Evolutionary conservation across 1,140 invertebrate species (phyloP), one percentile per base, ranked within the genome.

Genomic region (Brachionus angularis): DNA sequence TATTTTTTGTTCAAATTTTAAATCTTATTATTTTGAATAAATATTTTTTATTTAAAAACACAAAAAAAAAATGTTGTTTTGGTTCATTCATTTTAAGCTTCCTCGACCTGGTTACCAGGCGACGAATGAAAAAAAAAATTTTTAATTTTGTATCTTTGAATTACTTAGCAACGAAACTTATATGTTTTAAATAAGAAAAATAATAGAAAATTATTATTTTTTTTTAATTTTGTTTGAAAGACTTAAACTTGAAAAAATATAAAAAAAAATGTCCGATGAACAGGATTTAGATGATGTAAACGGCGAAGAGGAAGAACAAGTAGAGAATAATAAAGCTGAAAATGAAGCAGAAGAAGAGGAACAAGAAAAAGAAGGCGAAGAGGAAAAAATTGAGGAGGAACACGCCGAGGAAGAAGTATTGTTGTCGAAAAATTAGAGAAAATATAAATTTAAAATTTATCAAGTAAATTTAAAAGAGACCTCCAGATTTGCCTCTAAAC

Each of bases 401-500:
- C 73, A 72, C 36, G 73, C 72, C 29, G 75, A 75, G 44, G 75
- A 75, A 72, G 72, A 74, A 70, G 73, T 52, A 25, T 74, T 58
- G 36, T n/a, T 12, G 18, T 2, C 2, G 14, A 58, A 58, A 36
- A 58, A 42, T 36, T 58, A 4, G 72, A 75, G 25, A 73, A 75
- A 58, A 72, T 71, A 52, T 47, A 44, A 5, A 7, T 21, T 29
- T 25, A 23, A 27, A 25, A 34, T 42, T 23, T 39, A 27, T 23
- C n/a, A 61, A 49, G 23, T 8, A 36, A 25, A 47, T 47, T 47
- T n/a, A 23, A 21, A 39, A 81, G 79, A 76, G 77, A 75, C 73
- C 76, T 29, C 76, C 76, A 71, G 78, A 80, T 39, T 76, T 77
- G 21, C 76, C 76, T 47, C 49, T 81, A 25, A 76, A 78, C 72